Evolutionary conservation across 2,888 invertebrate species (phyloP).

Genomic region (Pristionchus exspectatus): DNA sequence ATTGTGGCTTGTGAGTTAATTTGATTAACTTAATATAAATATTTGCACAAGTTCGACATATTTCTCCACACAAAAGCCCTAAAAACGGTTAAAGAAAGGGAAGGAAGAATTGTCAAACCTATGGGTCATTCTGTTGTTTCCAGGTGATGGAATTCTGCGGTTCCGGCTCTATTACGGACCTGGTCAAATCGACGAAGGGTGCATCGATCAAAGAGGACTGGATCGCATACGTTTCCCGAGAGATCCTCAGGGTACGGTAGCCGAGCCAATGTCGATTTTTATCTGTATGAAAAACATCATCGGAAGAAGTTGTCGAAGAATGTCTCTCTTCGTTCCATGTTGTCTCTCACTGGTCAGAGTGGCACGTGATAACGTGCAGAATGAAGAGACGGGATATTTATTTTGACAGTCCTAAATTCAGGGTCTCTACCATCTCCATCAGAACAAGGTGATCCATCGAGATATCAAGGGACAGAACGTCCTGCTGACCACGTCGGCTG

Average conservation of each 20-base stretch:
- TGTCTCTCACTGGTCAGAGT: not conserved
- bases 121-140: conserved; percentile 61
- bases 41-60: not conserved
- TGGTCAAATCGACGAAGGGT: conserved; percentile 99
- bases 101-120: no score
- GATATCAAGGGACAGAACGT: conserved; percentile 98
- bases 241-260: conserved; percentile 83
- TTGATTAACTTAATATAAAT: not conserved
- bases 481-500: conserved; percentile 98
- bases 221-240: conserved; percentile 98
- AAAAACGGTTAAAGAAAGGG: no score
- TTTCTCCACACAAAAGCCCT: no score
- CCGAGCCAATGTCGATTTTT: not conserved
- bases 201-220: conserved; percentile 99
- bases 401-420: conserved; percentile 84
- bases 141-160: conserved; percentile 99
- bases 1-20: conserved; percentile 86
- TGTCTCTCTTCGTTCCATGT: no score
- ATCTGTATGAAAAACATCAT: not conserved
- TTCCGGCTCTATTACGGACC: conserved; percentile 97
- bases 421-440: conserved; percentile 96
- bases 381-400: no score
- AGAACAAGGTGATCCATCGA: conserved; percentile 98
- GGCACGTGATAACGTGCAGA: not conserved
- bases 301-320: not conserved